phyloP scores from a whole-genome alignment of 2,797 vertebrate genomes.

The Gambelia wislizenii region DNA sequence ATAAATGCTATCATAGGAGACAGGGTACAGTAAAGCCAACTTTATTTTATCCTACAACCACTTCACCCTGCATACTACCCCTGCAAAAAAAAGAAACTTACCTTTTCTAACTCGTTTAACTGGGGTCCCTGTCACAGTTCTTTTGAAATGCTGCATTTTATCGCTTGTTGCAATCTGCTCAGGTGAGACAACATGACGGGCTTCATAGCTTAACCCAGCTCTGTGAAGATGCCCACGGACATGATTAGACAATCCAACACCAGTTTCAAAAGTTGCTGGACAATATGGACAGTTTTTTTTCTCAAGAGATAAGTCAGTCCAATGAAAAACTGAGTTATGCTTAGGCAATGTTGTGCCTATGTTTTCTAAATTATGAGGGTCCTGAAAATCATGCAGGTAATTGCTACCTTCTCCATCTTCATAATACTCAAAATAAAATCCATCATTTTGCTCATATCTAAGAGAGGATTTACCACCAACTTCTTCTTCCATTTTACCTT shows the following conservation, averaged over 20 bases:
- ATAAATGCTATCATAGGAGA: background rate
- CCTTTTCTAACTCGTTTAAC: constrained; percentile 93
- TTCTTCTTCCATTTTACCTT: constrained; percentile 82
- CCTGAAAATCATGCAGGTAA: constrained; percentile 83
- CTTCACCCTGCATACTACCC: background rate
- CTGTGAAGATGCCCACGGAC: constrained; percentile 96
- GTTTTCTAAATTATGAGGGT: constrained; percentile 82
- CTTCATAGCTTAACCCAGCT: constrained; percentile 92
- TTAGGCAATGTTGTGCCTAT: constrained; percentile 80
- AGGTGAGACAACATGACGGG: constrained; percentile 91
- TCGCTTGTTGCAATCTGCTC: constrained; percentile 93
- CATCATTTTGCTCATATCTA: constrained; percentile 82
- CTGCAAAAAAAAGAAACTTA: constrained; percentile 68
- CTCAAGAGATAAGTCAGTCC: constrained; percentile 85
- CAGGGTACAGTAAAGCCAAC: constrained; percentile 4
- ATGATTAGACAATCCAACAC: constrained; percentile 97
- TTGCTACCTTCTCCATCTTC: constrained; percentile 81
- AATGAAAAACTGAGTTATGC: constrained; percentile 84
- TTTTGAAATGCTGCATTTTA: constrained; percentile 91
- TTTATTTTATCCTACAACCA: constrained; percentile 6
- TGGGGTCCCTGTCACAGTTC: constrained; percentile 85
- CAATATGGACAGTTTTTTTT: constrained; percentile 91
- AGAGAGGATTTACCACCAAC: constrained; percentile 79
- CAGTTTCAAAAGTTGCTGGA: constrained; percentile 95
- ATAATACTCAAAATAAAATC: constrained; percentile 87